These are phyloP conservation scores for Nesogale talazaci DNA, from an alignment of 2,113 vertebrate species.

Conservation along the genomic window DNA sequence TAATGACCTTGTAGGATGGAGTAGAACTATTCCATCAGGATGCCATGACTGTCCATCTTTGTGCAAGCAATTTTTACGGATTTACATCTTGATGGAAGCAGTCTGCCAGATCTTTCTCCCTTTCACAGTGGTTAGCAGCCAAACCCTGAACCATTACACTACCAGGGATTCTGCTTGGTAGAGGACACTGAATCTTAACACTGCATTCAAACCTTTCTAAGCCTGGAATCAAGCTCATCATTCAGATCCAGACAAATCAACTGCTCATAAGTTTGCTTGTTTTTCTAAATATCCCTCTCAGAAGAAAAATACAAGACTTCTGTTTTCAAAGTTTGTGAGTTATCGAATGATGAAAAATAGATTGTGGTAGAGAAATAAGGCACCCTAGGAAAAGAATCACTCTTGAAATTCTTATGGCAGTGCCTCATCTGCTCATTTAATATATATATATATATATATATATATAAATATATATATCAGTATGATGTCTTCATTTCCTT, in stretches of 20 bases:
- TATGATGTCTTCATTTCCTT: constrained; percentile 74
- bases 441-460: too few species aligned
- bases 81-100: neutral
- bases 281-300: constrained; percentile 3
- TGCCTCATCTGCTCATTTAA: constrained; percentile 71
- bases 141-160: neutral
- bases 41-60: too few species aligned
- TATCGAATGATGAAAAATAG: constrained; percentile 50
- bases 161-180: neutral
- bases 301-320: neutral
- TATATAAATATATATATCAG: constrained; percentile 46
- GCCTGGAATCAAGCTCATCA: constrained; percentile 7
- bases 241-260: constrained; percentile 24
- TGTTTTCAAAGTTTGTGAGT: constrained; percentile 18
- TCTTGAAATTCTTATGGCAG: constrained; percentile 74
- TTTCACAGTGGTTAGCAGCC: neutral
- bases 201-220: constrained; percentile 23
- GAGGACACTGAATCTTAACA: neutral
- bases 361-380: neutral
- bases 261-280: neutral
- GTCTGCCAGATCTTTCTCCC: neutral
- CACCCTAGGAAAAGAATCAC: constrained; percentile 38
- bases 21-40: neutral
- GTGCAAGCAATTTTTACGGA: neutral
- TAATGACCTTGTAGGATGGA: neutral